Evolutionary conservation across 2,888 invertebrate species (phyloP).

Genomic region (Hesperia comma): DNA sequence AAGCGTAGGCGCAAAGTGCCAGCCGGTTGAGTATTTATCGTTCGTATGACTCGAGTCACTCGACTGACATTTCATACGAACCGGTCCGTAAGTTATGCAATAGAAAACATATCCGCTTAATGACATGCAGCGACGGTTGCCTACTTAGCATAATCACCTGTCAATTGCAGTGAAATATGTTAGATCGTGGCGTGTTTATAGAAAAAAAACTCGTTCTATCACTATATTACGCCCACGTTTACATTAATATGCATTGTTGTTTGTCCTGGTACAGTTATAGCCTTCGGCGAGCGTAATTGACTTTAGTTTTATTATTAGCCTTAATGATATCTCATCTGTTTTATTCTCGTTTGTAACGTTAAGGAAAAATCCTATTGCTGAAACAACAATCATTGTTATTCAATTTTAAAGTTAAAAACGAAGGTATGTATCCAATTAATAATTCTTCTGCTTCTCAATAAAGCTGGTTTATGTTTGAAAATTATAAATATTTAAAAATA

Average conservation of each 20-base stretch:
- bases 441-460: no score
- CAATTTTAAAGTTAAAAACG: no score
- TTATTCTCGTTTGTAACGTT: neutral
- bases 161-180: conserved; percentile 58
- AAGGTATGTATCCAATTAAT: no score
- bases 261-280: conserved; percentile 32
- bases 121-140: conserved; percentile 58
- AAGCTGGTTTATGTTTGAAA: no score
- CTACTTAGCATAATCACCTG: conserved; percentile 71
- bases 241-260: conserved; percentile 29
- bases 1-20: conserved; percentile 57
- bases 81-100: conserved; percentile 77
- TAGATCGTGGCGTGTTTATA: conserved; percentile 37
- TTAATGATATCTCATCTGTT: neutral
- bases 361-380: no score
- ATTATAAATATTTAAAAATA: no score
- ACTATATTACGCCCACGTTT: conserved; percentile 25
- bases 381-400: no score
- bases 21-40: conserved; percentile 68
- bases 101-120: conserved; percentile 67
- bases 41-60: conserved; percentile 61
- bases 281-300: conserved; percentile 11
- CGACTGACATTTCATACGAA: conserved; percentile 71
- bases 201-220: conserved; percentile 33
- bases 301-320: conserved; percentile 11